Conservation (phyloP, 1,140 invertebrate genomes). For the Drosophila mojavensis region DNA sequence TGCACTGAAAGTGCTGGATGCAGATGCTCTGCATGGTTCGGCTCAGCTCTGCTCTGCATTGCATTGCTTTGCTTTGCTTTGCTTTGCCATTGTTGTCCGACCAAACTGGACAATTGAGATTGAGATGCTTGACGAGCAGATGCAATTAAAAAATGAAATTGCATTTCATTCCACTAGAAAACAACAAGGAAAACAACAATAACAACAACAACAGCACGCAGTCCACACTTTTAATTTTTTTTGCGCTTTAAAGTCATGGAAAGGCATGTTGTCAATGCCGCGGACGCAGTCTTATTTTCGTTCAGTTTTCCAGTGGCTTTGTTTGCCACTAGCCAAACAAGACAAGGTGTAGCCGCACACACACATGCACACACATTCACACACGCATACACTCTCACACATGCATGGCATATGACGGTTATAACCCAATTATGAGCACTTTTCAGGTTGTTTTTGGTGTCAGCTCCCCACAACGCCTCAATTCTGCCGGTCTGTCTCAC, state of each 20-base stretch:
- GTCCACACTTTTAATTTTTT: constrained; percentile 63
- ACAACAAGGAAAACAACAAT: background rate
- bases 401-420: constrained; percentile 54
- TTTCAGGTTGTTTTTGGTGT: constrained; percentile 75
- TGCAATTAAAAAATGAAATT: constrained; percentile 80
- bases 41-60: background rate
- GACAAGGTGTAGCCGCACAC: constrained; percentile 32
- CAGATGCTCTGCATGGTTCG: background rate
- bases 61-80: background rate
- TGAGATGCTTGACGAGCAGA: constrained; percentile 39
- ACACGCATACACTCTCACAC: constrained; percentile 32
- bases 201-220: constrained; percentile 2
- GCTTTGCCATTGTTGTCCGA: background rate
- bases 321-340: constrained; percentile 33
- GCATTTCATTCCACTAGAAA: constrained; percentile 62
- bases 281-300: constrained; percentile 25
- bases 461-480: constrained; percentile 59
- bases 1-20: background rate
- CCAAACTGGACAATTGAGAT: constrained; percentile 25
- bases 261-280: constrained; percentile 48
- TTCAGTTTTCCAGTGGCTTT: constrained; percentile 53
- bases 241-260: constrained; percentile 14
- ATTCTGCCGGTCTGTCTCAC: constrained; percentile 22
- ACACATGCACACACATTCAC: constrained; percentile 44
- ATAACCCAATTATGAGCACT: constrained; percentile 75